These are phyloP conservation scores for Melipona bicolor DNA, from an alignment of 2,888 invertebrate species.

Conservation along the genomic window DNA sequence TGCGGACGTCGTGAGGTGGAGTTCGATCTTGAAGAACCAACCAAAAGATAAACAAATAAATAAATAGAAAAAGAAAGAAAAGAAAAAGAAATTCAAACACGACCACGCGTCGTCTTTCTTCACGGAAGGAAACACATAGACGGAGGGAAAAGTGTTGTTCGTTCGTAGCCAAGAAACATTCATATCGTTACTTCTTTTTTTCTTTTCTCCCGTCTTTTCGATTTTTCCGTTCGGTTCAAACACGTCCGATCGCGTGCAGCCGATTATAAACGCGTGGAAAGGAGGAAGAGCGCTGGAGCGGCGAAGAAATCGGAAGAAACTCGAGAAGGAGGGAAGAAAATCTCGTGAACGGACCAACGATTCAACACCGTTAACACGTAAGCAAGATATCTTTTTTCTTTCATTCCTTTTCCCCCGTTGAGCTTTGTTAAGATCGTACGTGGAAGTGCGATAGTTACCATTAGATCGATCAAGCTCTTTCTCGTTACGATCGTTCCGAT, in stretches of 20 bases:
- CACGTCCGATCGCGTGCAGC: slow-evolving; percentile 13
- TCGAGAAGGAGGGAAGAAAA: slow-evolving; percentile 1
- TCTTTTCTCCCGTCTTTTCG: background rate
- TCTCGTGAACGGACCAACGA: background rate
- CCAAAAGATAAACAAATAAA: no score
- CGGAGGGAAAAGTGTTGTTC: background rate
- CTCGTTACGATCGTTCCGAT: background rate
- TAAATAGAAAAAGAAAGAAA: background rate
- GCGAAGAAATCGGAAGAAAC: slow-evolving; percentile 29
- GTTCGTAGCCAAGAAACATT: background rate
- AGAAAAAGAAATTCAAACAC: background rate
- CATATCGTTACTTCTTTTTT: background rate
- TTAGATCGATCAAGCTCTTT: background rate
- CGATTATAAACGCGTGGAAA: slow-evolving; percentile 1
- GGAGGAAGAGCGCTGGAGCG: slow-evolving; percentile 22
- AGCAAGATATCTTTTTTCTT: slow-evolving; percentile 12
- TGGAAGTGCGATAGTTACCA: background rate
- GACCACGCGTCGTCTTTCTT: background rate
- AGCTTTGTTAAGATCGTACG: background rate
- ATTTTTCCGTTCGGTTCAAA: background rate
- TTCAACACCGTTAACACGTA: slow-evolving; percentile 39
- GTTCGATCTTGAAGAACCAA: background rate
- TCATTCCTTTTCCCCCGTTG: no score
- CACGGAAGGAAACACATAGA: background rate
- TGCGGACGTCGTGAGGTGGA: slow-evolving; percentile 14